Evolutionary conservation across 2,113 vertebrate genomes (phyloP), one percentile per base, ranked within the genome.

Genomic region (Cyphomyrus discorhynchus): DNA sequence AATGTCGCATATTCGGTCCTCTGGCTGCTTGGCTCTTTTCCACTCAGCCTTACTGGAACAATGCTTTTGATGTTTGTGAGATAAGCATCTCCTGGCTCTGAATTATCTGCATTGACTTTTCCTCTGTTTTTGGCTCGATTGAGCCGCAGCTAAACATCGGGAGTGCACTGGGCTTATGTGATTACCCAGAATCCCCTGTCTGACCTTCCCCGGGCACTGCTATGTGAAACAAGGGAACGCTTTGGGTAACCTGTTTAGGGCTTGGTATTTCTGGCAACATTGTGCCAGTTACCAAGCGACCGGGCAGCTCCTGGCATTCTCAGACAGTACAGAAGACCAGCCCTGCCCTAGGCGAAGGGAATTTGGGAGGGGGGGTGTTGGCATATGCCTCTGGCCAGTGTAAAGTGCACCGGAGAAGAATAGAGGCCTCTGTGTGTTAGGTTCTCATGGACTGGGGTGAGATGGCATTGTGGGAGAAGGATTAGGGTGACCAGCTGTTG

Each of bases 401-500:
- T 19, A 53, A 88, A 74, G 11, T 49, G 87, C 70, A 77, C 62
- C 3, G 15, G 45, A 56, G 85, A 87, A 87, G 85, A 53, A 87
- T 53, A 56, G 85, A 11, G 50, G 49, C n/a, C 50, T 52, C 85
- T 87, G 85, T 52, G 85, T 52, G n/a, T 19, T 52, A 27, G 50
- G 50, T 87, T 87, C 85, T 53, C 85, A 87, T 87, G 85, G 47
- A n/a, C 85, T 27, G 50, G 27, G 21, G 27, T 27, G 47, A 45
- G 74, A 52, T 88, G 86, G 88, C 62, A 49, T 89, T 77, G n/a
- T 80, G 52, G 89, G 52, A 62, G 31, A 4, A 45, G 80, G 49
- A 83, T 91, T 94, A 92, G 92, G 91, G 10, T 8, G 45, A 35
- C 92, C 95, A 96, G 95, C 95, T 96, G 96, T 95, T 92, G 93